These are phyloP conservation scores for Cantharis nigra DNA, from an alignment of 2,888 invertebrate species.

Conservation along the genomic window DNA sequence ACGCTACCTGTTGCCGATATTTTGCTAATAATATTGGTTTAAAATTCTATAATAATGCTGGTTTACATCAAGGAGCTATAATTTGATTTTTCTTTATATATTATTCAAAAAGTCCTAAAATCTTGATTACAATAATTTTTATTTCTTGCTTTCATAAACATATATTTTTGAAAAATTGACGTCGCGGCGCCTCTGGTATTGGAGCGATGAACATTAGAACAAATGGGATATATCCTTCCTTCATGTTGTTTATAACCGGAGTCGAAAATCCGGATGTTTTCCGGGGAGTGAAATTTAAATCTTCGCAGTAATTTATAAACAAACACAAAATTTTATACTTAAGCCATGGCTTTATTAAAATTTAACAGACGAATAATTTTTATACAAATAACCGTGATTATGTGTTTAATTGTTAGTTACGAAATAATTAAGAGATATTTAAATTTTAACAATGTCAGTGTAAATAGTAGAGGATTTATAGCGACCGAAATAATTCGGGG, in stretches of 20 bases:
- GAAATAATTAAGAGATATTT: conserved; percentile 2
- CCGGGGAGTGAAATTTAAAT: neutral
- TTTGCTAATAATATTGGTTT: too few species aligned
- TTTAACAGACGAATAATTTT: conserved; percentile 7
- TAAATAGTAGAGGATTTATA: neutral
- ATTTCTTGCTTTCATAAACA: too few species aligned
- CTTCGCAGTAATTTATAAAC: neutral
- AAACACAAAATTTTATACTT: neutral
- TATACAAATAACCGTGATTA: neutral
- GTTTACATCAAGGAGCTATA: too few species aligned
- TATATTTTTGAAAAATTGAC: neutral
- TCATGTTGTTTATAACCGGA: neutral
- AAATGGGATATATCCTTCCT: neutral
- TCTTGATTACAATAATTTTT: too few species aligned
- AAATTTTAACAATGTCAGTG: neutral
- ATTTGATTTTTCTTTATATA: too few species aligned
- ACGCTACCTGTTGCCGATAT: too few species aligned
- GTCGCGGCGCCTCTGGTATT: neutral
- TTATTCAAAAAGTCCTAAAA: too few species aligned
- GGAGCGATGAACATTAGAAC: neutral
- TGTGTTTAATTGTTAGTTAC: neutral
- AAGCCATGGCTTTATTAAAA: conserved; percentile 8
- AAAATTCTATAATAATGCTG: too few species aligned
- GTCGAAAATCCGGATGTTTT: neutral
- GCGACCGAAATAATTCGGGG: neutral